Percentiles rank a stretch among this genome's conserved stretches.
phyloP scores from a whole-genome alignment of 2,113 vertebrate species.

The Gallinago media region DNA sequence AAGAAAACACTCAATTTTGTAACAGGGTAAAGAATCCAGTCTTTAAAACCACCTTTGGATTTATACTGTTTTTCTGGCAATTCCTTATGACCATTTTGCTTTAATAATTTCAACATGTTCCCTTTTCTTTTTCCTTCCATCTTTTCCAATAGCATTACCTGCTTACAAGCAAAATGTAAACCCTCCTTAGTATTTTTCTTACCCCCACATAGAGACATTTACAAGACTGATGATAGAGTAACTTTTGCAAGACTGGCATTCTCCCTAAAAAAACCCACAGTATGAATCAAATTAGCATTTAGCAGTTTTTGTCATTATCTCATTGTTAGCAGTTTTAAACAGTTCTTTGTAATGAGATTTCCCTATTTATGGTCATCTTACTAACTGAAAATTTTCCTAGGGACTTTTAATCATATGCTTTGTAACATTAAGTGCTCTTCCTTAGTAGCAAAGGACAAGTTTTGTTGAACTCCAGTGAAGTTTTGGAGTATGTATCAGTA shows the following conservation, averaged over 20 bases:
- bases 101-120: constrained; percentile 37
- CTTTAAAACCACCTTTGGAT: constrained; percentile 3
- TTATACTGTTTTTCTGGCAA: not conserved
- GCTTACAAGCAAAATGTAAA: not conserved
- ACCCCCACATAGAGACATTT: not conserved
- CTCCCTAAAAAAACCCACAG: constrained; percentile 24
- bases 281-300: constrained; percentile 41
- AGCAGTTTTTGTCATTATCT: not conserved
- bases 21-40: not conserved
- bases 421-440: not conserved
- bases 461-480: not conserved
- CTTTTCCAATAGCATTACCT: not conserved
- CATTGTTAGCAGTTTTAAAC: constrained; percentile 30
- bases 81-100: not conserved
- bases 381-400: not conserved
- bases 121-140: not conserved
- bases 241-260: constrained; percentile 21
- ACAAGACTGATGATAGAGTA: not conserved
- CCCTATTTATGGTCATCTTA: constrained; percentile 25
- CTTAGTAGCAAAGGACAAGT: not conserved
- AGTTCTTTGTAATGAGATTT: constrained; percentile 64
- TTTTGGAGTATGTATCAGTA: not conserved
- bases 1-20: not conserved
- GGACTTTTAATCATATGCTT: constrained; percentile 13
- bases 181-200: not conserved